phyloP scores from a whole-genome alignment of 2,113 vertebrate genomes.

The Megaceryle maxima region DNA sequence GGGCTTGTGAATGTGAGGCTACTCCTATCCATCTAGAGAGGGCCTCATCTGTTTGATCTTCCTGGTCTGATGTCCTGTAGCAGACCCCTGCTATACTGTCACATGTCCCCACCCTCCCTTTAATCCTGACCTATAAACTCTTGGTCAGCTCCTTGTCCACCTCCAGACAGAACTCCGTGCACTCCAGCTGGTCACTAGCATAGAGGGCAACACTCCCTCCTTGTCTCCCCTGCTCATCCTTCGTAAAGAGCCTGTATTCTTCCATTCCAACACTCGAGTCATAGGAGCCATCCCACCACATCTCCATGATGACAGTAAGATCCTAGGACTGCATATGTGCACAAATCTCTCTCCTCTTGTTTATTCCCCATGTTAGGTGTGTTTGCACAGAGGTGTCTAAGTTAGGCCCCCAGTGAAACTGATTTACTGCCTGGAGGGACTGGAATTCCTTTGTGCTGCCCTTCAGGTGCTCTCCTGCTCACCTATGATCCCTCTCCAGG shows the following conservation, averaged over 20 bases:
- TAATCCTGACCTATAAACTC: background rate
- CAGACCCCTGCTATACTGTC: background rate
- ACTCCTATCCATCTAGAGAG: background rate
- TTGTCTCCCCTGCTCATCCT: background rate
- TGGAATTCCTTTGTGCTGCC: background rate
- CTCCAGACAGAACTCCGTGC: background rate
- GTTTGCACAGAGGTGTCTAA: background rate
- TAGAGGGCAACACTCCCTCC: background rate
- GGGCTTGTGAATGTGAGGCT: background rate
- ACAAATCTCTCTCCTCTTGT: background rate
- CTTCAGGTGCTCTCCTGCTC: background rate
- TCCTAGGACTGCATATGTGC: background rate
- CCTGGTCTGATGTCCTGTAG: background rate
- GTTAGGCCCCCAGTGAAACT: background rate
- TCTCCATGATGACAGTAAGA: background rate
- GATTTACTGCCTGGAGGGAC: background rate
- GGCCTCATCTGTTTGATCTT: background rate
- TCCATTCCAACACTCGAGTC: background rate
- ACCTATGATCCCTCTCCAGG: background rate
- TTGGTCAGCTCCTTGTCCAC: background rate
- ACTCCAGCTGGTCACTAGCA: background rate
- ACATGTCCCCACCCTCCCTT: background rate
- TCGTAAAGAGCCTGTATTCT: background rate
- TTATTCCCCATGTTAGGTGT: background rate
- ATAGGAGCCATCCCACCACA: background rate